Percentiles rank a stretch among this genome's conserved stretches.
phyloP scores from a whole-genome alignment of 35 echinoderm and acorn worm genomes.

The Apostichopus californicus region DNA sequence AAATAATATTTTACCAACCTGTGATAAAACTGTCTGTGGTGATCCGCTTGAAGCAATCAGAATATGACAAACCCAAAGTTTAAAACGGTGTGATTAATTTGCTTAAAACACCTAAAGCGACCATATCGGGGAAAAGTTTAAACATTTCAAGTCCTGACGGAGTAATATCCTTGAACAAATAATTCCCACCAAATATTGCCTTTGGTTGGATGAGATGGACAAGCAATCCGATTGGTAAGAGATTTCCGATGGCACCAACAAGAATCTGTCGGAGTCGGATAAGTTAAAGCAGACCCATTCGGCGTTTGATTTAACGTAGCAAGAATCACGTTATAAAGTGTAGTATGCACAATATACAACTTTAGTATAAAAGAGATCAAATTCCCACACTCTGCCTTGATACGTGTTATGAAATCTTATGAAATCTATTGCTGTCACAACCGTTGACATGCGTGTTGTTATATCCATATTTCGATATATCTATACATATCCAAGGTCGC shows the following conservation, averaged over 20 bases:
- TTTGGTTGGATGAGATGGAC: not conserved
- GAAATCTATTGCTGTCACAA: too few relatives aligned
- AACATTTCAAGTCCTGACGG: not conserved
- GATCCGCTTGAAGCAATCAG: not conserved
- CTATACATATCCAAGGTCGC: too few relatives aligned
- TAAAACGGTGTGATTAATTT: not conserved
- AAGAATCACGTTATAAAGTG: too few relatives aligned
- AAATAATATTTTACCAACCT: slow-evolving; percentile 1
- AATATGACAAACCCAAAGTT: not conserved
- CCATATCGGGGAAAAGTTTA: not conserved
- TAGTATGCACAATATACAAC: too few relatives aligned
- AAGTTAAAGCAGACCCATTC: too few relatives aligned
- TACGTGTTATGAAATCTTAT: too few relatives aligned
- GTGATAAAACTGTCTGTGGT: not conserved
- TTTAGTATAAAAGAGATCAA: too few relatives aligned
- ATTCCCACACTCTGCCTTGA: too few relatives aligned
- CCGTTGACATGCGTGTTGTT: too few relatives aligned
- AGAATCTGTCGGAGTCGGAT: too few relatives aligned
- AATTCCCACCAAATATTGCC: not conserved
- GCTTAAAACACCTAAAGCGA: not conserved
- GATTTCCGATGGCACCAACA: not conserved
- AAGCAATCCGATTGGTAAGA: not conserved
- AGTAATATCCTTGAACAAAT: not conserved
- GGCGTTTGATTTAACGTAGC: too few relatives aligned
- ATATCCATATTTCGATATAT: too few relatives aligned